A percentile compares a stretch with the other conserved stretches of the same genome.
Evolutionary conservation across 2,888 invertebrate species (phyloP).

Genomic region (Nephrotoma guestfalica): DNA sequence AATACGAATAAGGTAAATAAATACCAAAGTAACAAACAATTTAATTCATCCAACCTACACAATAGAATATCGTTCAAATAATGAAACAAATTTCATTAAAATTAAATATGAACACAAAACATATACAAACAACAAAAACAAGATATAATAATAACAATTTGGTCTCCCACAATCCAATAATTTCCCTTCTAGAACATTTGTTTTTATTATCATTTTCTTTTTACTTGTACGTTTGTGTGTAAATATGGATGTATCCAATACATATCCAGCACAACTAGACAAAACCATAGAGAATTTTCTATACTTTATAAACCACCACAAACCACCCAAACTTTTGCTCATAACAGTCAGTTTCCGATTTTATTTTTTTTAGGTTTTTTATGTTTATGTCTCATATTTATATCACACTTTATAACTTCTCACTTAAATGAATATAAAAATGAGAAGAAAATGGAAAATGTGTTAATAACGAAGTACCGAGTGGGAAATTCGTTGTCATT

Average conservation of each 20-base stretch:
- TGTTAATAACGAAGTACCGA: background rate
- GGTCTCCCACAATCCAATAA: background rate
- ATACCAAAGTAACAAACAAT: background rate
- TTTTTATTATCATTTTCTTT: background rate
- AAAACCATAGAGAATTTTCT: background rate
- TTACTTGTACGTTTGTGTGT: background rate
- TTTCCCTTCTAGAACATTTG: background rate
- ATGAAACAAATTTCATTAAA: background rate
- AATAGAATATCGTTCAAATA: background rate
- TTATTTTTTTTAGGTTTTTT: background rate
- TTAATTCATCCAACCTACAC: background rate
- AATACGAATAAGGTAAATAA: background rate
- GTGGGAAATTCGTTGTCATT: background rate
- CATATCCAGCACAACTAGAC: background rate
- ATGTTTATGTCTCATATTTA: background rate
- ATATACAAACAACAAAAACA: background rate
- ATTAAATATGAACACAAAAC: background rate
- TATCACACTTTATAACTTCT: background rate
- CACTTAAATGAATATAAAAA: background rate
- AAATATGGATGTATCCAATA: background rate
- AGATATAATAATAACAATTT: background rate
- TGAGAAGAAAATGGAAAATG: background rate
- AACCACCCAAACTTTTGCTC: background rate
- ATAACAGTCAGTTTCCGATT: background rate
- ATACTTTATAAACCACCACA: background rate